Base-by-base conservation (phyloP, 2,797 vertebrate species). In the Dendrocincla tyrannina region DNA sequence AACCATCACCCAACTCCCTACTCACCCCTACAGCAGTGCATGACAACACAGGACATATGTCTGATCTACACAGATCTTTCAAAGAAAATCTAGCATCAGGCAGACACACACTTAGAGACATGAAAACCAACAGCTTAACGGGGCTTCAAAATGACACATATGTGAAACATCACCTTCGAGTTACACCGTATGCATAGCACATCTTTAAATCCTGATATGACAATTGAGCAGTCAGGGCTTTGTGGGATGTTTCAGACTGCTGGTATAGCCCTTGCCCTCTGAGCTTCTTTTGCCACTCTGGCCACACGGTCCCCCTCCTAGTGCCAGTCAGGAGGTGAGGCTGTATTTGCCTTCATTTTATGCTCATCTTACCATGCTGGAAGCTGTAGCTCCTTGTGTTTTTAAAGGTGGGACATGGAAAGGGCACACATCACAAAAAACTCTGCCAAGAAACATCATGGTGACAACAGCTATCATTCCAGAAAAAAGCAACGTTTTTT, bases 161-260 rank as follows among this genome's bases (percentile, higher is more conserved):
- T 67, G 90, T 91, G 91, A 87, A 94, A 91, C 74, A 93, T 92
- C 91, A 88, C 70, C 86, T 93, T 79, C 78, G 52, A 85, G 84
- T 32, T 82, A 46, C 49, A 77, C 74, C 18, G 47, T 91, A 91
- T 89, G 92, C 52, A 53, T 11, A 37, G 67, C 27, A 88, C 27
- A 52, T 91, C 89, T 91, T 44, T 33, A 82, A 83, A 67, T 11
- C 13, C 30, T 72, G 53, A 68, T 50, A 10, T 17, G 53, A 53
- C 85, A 91, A 77, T 27, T 83, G 89, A 94, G 95, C 89, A 95
- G 64, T 80, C 56, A 1, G 60, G 72, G 49, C 50, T 85, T 46
- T 49, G 68, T 8, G 53, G 85, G 76, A 28, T 19, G 10, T 25
- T 63, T 60, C 27, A 17, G 1, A 44, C 22, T 2, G 14, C 32